Conservation (phyloP, 2,888 invertebrate species). For the Shargacucullia verbasci region DNA sequence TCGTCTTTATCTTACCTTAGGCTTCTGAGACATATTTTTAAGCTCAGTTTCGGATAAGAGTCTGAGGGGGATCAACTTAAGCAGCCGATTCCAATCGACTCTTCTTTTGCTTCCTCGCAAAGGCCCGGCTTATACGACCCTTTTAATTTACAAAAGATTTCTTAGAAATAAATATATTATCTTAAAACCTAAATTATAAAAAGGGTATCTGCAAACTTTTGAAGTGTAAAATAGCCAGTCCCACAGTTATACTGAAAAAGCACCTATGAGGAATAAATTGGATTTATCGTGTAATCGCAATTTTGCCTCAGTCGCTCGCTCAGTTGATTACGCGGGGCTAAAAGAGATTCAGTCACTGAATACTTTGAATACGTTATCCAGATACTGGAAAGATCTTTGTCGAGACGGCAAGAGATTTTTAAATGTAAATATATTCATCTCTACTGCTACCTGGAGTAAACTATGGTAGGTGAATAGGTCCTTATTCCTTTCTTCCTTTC, state of each 20-base stretch:
- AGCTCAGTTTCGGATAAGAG: too few relatives aligned
- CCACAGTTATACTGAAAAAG: slow-evolving; percentile 63
- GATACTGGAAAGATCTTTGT: slow-evolving; percentile 49
- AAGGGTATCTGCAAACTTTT: slow-evolving; percentile 64
- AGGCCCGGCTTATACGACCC: slow-evolving; percentile 33
- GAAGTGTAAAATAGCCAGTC: slow-evolving; percentile 63
- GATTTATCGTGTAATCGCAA: slow-evolving; percentile 80
- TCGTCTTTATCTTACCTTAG: too few relatives aligned
- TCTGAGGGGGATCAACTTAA: too few relatives aligned
- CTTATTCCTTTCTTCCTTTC: too few relatives aligned
- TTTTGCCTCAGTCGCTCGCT: slow-evolving; percentile 74
- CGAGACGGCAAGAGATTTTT: slow-evolving; percentile 26
- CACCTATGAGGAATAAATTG: slow-evolving; percentile 73
- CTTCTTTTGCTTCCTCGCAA: slow-evolving; percentile 15
- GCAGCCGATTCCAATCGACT: slow-evolving; percentile 19
- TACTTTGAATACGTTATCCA: slow-evolving; percentile 70
- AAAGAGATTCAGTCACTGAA: slow-evolving; percentile 70
- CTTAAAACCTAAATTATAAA: slow-evolving; percentile 56
- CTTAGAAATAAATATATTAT: slow-evolving; percentile 28
- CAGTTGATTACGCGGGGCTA: slow-evolving; percentile 72
- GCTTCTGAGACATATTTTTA: too few relatives aligned
- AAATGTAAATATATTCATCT: slow-evolving; percentile 28
- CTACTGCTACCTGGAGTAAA: too few relatives aligned
- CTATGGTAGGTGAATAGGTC: background rate
- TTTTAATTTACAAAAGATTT: slow-evolving; percentile 34